phyloP scores from a whole-genome alignment of 1,140 invertebrate genomes.

The Ooceraea biroi region DNA sequence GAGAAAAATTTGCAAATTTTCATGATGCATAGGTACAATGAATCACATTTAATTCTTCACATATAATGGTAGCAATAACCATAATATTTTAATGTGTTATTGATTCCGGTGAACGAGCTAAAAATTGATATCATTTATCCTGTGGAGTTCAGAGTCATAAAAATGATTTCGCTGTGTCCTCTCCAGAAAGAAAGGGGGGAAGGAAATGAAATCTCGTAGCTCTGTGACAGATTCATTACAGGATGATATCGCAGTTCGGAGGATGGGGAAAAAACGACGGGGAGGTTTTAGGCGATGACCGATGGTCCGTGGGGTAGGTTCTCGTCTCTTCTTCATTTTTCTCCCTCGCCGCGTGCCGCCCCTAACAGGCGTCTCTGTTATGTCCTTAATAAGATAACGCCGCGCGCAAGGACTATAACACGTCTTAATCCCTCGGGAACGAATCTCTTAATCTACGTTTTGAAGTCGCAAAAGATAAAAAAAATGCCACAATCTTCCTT shows the following conservation, averaged over 20 bases:
- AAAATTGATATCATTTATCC: constrained; percentile 35
- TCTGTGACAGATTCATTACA: constrained; percentile 75
- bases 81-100: not conserved
- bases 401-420: constrained; percentile 59
- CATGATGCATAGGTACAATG: too few relatives aligned
- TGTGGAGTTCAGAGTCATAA: constrained; percentile 33
- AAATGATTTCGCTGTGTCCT: constrained; percentile 51
- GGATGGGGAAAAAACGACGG: constrained; percentile 50
- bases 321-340: constrained; percentile 81
- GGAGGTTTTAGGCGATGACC: constrained; percentile 76
- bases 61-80: not conserved
- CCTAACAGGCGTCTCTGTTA: constrained; percentile 32
- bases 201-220: constrained; percentile 72
- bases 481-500: not conserved
- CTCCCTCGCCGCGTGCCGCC: constrained; percentile 62
- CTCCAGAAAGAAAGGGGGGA: constrained; percentile 12
- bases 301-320: constrained; percentile 82
- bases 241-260: constrained; percentile 58
- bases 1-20: too few relatives aligned
- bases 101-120: not conserved
- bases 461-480: constrained; percentile 23
- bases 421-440: not conserved
- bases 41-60: not conserved
- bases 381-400: constrained; percentile 76
- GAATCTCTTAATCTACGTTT: constrained; percentile 33